A percentile compares a stretch with the other conserved stretches of the same genome.
Evolutionary conservation across 2,113 vertebrate genomes (phyloP).

Genomic region (Salvator merianae): DNA sequence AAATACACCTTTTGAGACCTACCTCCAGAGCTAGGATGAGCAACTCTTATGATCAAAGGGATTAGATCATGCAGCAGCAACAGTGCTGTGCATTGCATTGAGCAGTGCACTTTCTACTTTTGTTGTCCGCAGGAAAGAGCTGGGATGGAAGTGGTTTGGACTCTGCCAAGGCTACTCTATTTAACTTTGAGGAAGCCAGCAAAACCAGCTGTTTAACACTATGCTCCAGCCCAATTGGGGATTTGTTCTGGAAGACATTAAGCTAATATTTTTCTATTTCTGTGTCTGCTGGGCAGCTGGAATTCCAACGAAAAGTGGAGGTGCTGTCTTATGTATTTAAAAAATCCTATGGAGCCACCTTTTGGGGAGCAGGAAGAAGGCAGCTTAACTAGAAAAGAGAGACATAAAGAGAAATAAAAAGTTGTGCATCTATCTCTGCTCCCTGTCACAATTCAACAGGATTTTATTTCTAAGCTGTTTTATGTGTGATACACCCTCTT

Average conservation of each 20-base stretch:
- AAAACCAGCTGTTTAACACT: too few species aligned
- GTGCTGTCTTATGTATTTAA: neutral
- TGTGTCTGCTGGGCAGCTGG: neutral
- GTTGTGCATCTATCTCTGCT: too few species aligned
- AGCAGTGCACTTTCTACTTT: neutral
- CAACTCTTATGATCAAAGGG: neutral
- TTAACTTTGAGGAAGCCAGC: too few species aligned
- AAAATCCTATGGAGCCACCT: neutral
- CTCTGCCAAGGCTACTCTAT: too few species aligned
- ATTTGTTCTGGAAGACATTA: neutral
- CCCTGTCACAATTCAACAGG: too few species aligned
- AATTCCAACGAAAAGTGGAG: neutral
- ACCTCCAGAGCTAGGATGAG: neutral
- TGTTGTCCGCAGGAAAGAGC: neutral
- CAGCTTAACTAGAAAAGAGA: too few species aligned
- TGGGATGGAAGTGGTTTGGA: neutral
- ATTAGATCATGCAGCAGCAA: neutral
- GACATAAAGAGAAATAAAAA: too few species aligned
- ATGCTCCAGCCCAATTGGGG: neutral
- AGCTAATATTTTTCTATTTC: neutral
- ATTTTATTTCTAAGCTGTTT: too few species aligned
- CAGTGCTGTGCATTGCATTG: neutral
- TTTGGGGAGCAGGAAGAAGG: too few species aligned
- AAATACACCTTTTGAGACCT: neutral
- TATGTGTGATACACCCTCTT: too few species aligned